A percentile compares a stretch with the other conserved stretches of the same genome.
These are phyloP conservation scores for Itoplectis maculator DNA, from an alignment of 2,888 invertebrate species.

Conservation along the genomic window DNA sequence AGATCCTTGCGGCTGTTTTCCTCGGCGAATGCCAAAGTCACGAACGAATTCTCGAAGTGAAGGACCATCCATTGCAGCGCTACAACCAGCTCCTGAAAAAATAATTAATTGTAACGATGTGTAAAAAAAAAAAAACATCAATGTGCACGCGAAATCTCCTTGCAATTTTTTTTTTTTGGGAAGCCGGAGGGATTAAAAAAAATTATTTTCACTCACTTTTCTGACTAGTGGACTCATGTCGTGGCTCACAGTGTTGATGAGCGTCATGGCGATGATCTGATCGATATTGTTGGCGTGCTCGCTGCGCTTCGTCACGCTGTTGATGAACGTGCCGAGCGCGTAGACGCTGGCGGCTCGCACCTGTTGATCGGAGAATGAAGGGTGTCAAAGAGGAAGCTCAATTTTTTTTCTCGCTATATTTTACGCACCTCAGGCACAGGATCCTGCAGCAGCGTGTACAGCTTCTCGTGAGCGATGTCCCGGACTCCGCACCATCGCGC, in stretches of 20 bases:
- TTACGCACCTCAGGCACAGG: slow-evolving; percentile 92
- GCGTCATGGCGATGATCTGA: slow-evolving; percentile 95
- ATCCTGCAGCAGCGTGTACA: slow-evolving; percentile 92
- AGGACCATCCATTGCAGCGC: slow-evolving; percentile 95
- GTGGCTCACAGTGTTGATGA: slow-evolving; percentile 91
- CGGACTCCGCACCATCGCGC: slow-evolving; percentile 98
- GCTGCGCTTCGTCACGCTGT: slow-evolving; percentile 92
- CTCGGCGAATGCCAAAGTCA: slow-evolving; percentile 89
- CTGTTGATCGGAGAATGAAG: slow-evolving; percentile 83
- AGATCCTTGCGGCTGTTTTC: slow-evolving; percentile 85
- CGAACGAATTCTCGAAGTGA: slow-evolving; percentile 95
- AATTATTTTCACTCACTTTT: slow-evolving; percentile 83
- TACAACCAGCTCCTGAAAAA: slow-evolving; percentile 90
- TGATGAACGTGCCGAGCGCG: slow-evolving; percentile 97
- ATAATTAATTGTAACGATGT: too few relatives aligned
- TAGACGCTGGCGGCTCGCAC: slow-evolving; percentile 97
- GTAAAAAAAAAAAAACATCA: too few relatives aligned
- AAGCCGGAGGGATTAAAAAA: not conserved
- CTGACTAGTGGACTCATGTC: slow-evolving; percentile 97
- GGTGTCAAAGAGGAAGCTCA: not conserved
- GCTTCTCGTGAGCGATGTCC: slow-evolving; percentile 98
- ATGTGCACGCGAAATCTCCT: too few relatives aligned
- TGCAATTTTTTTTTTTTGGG: not conserved
- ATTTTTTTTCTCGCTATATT: slow-evolving; percentile 16
- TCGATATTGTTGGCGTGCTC: slow-evolving; percentile 98